Base-by-base conservation (phyloP, 2,888 invertebrate genomes). In the Pomacea canaliculata region DNA sequence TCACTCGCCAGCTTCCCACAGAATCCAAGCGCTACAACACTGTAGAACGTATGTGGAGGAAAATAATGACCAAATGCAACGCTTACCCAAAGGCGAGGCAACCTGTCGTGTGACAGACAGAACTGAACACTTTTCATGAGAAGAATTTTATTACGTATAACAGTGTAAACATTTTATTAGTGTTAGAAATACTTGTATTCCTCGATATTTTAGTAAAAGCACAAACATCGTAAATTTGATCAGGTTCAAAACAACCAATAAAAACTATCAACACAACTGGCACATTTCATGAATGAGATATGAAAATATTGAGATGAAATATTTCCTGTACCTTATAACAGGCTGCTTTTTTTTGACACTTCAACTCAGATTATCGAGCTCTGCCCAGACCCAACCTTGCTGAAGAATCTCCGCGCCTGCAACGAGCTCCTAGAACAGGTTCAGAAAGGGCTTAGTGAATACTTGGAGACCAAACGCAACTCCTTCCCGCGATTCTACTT, bases 331-430 rank as follows among this genome's bases (percentile, higher is more conserved):
- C 37, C 37, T 37, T 37, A 37, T 23, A 23, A 23, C 23, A 23
- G 23, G 23, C 23, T 23, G 23, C 23, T 37, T 37, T 3, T 37
- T 37, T 37, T 37, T 37, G 3, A 37, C 37, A 5, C 37, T 37
- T 37, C 37, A 3, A 5, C 4, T 4, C 74, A 91, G 90, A 91
- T 91, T 73, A 91, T 91, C 74, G 87, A 88, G 49, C 85, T 91
- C 19, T 91, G 91, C 78, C 89, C 90, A 59, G 90, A 91, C 83
- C 86, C 86, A 71, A 85, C 90, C 69, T 92, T 95, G 0, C 90
- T 95, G 76, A 95, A 95, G 89, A 94, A 94, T 83, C 90, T 95
- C 78, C 92, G 92, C 62, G 95, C 95, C 83, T 94, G 94, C 59
- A 93, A 94, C 71, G 94, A 94, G 82, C 90, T 91, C 66, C 81